A percentile compares a stretch with the other conserved stretches of the same genome.
phyloP scores from a whole-genome alignment of 2,797 vertebrate genomes.

The Sarcophilus harrisii region DNA sequence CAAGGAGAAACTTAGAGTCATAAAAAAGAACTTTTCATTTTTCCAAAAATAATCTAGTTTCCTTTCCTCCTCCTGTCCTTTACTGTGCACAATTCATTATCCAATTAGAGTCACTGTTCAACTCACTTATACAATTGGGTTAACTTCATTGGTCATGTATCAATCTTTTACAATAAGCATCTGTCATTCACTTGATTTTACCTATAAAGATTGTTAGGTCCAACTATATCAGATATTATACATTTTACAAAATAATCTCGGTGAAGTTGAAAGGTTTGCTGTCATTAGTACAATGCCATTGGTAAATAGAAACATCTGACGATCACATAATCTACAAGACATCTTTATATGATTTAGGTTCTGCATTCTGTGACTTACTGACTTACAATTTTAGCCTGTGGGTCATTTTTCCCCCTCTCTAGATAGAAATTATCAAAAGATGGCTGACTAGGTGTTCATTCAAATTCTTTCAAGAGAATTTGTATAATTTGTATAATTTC shows the following conservation, averaged over 20 bases:
- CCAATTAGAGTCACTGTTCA: not conserved
- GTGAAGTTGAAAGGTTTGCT: not conserved
- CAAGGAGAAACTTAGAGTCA: not conserved
- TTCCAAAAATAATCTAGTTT: not conserved
- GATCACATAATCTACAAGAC: not conserved
- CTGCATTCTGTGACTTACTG: too few species aligned
- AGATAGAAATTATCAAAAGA: too few species aligned
- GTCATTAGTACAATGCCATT: not conserved
- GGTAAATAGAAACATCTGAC: not conserved
- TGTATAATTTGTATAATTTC: too few species aligned
- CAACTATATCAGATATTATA: not conserved
- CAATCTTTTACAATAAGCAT: not conserved
- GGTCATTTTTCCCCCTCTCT: too few species aligned
- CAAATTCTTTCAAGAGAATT: too few species aligned
- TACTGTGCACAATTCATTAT: not conserved
- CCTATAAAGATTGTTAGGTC: not conserved
- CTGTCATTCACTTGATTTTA: not conserved
- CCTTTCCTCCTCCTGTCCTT: not conserved
- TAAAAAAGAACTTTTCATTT: not conserved
- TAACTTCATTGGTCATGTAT: not conserved
- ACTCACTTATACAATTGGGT: not conserved
- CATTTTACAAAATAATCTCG: too few species aligned
- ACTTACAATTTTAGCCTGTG: too few species aligned
- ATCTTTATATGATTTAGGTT: not conserved
- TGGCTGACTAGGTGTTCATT: too few species aligned